These are phyloP conservation scores for Drosophila sp. DNA, from an alignment of 1,140 invertebrate species.

Conservation along the genomic window DNA sequence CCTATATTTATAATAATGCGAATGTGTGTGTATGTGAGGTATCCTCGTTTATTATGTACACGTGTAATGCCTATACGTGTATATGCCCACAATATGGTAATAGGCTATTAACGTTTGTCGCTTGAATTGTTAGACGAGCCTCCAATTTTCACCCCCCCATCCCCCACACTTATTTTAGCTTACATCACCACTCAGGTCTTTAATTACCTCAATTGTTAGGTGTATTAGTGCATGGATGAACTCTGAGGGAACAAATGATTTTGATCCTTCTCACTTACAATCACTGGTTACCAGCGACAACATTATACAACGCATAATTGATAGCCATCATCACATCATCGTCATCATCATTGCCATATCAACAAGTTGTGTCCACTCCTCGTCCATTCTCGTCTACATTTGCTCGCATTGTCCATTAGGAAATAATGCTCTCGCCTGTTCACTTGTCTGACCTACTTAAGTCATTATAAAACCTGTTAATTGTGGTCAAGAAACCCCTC, in stretches of 20 bases:
- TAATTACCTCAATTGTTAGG: slow-evolving; percentile 27
- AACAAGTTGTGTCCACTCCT: slow-evolving; percentile 48
- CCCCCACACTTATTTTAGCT: neutral
- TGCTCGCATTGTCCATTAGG: slow-evolving; percentile 51
- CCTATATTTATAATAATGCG: slow-evolving; percentile 15
- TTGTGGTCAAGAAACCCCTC: slow-evolving; percentile 13
- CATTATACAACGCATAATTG: slow-evolving; percentile 47
- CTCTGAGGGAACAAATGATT: neutral
- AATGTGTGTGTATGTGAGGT: slow-evolving; percentile 6
- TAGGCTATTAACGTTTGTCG: slow-evolving; percentile 36
- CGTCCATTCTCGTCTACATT: slow-evolving; percentile 11
- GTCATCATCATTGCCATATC: slow-evolving; percentile 55
- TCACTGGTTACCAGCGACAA: slow-evolving; percentile 12
- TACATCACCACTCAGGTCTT: neutral
- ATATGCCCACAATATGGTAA: slow-evolving; percentile 34
- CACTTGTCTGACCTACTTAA: slow-evolving; percentile 54
- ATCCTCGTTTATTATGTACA: slow-evolving; percentile 18
- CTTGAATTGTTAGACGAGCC: slow-evolving; percentile 22
- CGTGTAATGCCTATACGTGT: slow-evolving; percentile 9
- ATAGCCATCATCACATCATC: slow-evolving; percentile 13
- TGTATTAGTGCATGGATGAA: neutral
- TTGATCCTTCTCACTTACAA: slow-evolving; percentile 16
- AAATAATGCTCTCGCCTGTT: slow-evolving; percentile 47
- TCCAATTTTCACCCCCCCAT: neutral
- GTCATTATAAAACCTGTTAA: slow-evolving; percentile 59